Conservation (phyloP, 2,888 invertebrate species). For the Agriotes lineatus region DNA sequence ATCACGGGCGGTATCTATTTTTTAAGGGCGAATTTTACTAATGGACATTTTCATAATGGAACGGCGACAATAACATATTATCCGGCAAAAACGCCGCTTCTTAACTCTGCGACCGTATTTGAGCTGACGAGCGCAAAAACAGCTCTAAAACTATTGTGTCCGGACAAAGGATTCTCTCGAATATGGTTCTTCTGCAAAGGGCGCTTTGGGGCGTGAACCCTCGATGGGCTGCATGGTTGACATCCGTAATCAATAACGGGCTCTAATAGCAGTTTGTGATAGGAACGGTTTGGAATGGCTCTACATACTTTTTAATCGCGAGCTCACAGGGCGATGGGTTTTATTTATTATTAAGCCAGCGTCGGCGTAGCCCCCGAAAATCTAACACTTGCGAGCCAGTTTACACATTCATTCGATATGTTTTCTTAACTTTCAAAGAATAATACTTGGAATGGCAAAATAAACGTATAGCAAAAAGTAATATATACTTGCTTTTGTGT, state of each 20-base stretch:
- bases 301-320: conserved; percentile 14
- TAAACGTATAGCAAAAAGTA: no score
- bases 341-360: no score
- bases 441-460: no score
- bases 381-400: no score
- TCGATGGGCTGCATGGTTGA: conserved; percentile 26
- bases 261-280: conserved; percentile 36
- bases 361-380: no score
- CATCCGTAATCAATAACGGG: conserved; percentile 37
- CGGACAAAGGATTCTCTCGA: conserved; percentile 24
- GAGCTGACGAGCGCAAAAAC: conserved; percentile 29
- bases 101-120: conserved; percentile 23
- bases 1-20: neutral
- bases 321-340: neutral
- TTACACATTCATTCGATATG: no score
- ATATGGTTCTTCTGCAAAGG: conserved; percentile 17
- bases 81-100: conserved; percentile 12
- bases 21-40: conserved; percentile 9
- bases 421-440: no score
- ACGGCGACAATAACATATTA: conserved; percentile 20
- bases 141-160: conserved; percentile 24
- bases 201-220: conserved; percentile 10
- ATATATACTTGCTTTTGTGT: no score
- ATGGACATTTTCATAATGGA: conserved; percentile 21
- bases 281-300: conserved; percentile 25